Base-by-base conservation (phyloP, 1,140 invertebrate species). In the Cardiocondyla obscurior region DNA sequence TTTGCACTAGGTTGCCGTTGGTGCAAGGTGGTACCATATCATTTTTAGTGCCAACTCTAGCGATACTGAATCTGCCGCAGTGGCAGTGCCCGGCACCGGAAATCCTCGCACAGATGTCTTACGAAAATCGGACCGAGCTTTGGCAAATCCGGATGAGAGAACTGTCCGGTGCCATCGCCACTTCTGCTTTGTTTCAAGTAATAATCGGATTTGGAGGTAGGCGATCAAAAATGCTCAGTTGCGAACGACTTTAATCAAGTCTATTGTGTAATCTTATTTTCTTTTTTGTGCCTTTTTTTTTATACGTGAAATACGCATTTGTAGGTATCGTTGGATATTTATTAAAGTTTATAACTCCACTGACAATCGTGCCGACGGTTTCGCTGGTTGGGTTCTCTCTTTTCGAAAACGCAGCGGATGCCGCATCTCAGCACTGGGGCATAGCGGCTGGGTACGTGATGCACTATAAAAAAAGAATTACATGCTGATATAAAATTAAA, bases 1-100 rank as follows among this genome's bases (percentile, higher is more conserved):
- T 58, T 65, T 83, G 55, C 36, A 90, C 16, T 85, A 96, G 96
- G 85, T 92, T 97, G 58, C 96, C 96, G 5, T 95, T 97, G 36
- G 95, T 97, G 42, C 96, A 97, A 93, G 97, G 98, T 4, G 97
- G 97, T 0, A 98, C 97, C 0, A 98, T 98, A 88, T 96, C 97
- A 0, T 98, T 98, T 93, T 91, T 98, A 16, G 96, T 97, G 4
- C 97, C 97, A 0, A 97, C 97, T 0, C 91, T 98, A n/a, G 97
- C 97, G 0, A 97, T 98, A 87, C 94, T 98, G 2, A 95, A 95
- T 82, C 92, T 98, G 55, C 96, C 97, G 0, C 94, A 96, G 83
- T 97, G 97, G 97, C 95, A 96, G 85, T 98, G 98, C 90, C 97
- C 98, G 0, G 85, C 92, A 0, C 77, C 90, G 0, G 94, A 94